Base-by-base conservation (phyloP, 1,140 invertebrate species). In the Penaeus indicus region DNA sequence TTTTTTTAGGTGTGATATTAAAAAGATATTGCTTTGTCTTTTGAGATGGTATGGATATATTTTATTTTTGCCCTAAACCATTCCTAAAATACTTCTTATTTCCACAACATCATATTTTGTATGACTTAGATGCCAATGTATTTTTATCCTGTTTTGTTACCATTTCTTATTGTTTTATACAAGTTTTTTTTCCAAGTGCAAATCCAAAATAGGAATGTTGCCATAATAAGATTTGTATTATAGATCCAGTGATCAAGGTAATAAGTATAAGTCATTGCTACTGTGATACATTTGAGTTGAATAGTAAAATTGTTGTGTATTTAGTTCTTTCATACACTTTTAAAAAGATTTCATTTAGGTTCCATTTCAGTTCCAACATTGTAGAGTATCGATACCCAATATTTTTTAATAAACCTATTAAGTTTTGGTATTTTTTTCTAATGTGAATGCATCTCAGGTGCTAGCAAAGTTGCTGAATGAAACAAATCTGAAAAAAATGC, bases 221-320 rank as follows among this genome's bases (percentile, higher is more conserved):
- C 87, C 87, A 88, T 88, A 88, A 84, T 79, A 83, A 47, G 72
- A n/a, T 67, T 86, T 86, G 62, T 86, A 79, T 25, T 64, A 27
- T 64, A 69, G 62, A 80, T 86, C 77, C 78, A 81, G 32, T 86
- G 63, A 81, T 86, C 47, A 47, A 64, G 32, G 38, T 32, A 79
- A 79, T 82, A 87, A 82, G 47, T 88, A 67, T 84, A 88, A 84
- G 72, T 63, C 69, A 83, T 88, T 54, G 64, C 38, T 88, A 79
- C 87, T 88, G 87, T 88, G 87, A 88, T 88, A 88, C 61, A 64
- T 79, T 78, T 84, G 72, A 69, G 75, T 81, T 83, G 64, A 64
- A 63, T 84, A 75, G 79, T 84, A 63, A 42, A n/a, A 27, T 78
- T 38, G 64, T 79, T 64, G 72, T 64, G 72, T 77, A 80, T 63